Percentiles rank a stretch among this genome's conserved stretches.
These are phyloP conservation scores for Ictidomys tridecemlineatus DNA, from an alignment of 2,113 vertebrate species.

Conservation along the genomic window DNA sequence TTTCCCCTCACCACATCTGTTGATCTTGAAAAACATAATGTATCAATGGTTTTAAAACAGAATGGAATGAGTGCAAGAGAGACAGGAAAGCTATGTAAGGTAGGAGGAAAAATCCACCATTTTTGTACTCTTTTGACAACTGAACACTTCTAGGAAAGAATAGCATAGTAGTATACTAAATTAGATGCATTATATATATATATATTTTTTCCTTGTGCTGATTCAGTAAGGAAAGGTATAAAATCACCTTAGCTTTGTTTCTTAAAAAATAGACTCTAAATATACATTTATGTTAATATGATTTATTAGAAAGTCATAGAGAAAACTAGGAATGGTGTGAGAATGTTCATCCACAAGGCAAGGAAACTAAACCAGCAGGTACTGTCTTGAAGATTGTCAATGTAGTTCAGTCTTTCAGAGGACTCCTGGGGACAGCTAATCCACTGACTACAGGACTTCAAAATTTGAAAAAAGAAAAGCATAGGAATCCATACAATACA, in stretches of 20 bases:
- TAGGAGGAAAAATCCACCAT: background rate
- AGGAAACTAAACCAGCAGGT: accelerated
- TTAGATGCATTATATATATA: background rate
- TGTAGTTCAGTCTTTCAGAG: background rate
- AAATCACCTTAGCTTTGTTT: background rate
- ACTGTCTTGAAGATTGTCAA: background rate
- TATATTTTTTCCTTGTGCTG: background rate
- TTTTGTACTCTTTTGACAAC: background rate
- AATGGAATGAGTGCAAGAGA: background rate
- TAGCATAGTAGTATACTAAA: background rate
- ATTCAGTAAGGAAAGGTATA: background rate
- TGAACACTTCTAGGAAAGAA: background rate
- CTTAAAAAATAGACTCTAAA: background rate
- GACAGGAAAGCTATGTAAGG: background rate
- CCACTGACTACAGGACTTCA: background rate
- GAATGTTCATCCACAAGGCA: background rate
- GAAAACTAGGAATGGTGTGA: background rate
- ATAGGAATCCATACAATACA: background rate
- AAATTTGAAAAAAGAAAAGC: background rate
- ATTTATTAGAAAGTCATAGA: background rate
- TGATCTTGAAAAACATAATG: background rate
- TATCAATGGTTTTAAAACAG: background rate
- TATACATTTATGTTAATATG: background rate
- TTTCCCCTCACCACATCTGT: background rate
- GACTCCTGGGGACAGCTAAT: background rate